phyloP scores from a whole-genome alignment of 2,888 invertebrate species.

The Cremastinae sp. region DNA sequence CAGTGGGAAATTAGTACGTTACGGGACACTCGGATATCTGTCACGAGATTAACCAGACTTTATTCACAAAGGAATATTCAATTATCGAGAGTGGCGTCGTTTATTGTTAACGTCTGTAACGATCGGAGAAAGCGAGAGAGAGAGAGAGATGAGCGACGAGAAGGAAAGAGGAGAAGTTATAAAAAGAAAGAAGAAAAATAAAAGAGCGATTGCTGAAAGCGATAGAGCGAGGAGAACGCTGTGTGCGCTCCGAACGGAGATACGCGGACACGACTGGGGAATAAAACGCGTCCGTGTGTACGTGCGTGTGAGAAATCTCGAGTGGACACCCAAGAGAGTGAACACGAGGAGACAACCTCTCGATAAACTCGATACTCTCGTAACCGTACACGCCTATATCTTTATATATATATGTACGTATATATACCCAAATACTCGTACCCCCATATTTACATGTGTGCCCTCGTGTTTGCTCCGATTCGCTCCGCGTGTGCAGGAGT shows the following conservation, averaged over 20 bases:
- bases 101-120: slow-evolving; percentile 17
- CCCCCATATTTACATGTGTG: slow-evolving; percentile 5
- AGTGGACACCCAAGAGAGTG: slow-evolving; percentile 50
- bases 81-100: slow-evolving; percentile 23
- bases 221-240: slow-evolving; percentile 32
- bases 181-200: neutral
- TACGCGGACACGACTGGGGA: slow-evolving; percentile 17
- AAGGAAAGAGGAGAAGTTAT: neutral
- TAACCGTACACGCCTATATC: slow-evolving; percentile 17
- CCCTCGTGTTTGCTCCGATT: no score
- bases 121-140: slow-evolving; percentile 9
- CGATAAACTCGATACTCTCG: slow-evolving; percentile 54
- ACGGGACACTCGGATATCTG: slow-evolving; percentile 6
- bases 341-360: slow-evolving; percentile 47
- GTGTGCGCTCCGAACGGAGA: slow-evolving; percentile 29
- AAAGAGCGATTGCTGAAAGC: slow-evolving; percentile 14
- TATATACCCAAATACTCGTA: slow-evolving; percentile 5
- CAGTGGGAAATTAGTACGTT: neutral
- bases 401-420: slow-evolving; percentile 2
- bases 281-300: slow-evolving; percentile 25
- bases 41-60: neutral
- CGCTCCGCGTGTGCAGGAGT: no score
- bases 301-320: slow-evolving; percentile 36
- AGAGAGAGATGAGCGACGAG: neutral
- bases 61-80: slow-evolving; percentile 19